Conservation (phyloP, 1,140 invertebrate species). For the Periplaneta americana region DNA sequence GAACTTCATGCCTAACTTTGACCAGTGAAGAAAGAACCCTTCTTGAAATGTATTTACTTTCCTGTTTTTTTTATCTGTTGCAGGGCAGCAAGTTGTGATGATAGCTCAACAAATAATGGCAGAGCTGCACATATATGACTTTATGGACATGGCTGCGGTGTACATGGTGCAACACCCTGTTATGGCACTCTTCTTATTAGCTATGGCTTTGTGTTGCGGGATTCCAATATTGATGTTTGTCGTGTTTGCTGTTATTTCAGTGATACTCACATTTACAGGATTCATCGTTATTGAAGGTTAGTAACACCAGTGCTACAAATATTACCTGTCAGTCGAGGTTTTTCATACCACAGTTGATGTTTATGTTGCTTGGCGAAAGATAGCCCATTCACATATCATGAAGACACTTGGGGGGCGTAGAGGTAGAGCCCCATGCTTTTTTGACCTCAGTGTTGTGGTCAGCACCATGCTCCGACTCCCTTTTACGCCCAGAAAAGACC, state of each 20-base stretch:
- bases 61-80: background rate
- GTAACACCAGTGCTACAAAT: no score
- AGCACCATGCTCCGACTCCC: no score
- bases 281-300: slow-evolving; percentile 19
- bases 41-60: background rate
- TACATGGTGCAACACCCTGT: slow-evolving; percentile 14
- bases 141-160: slow-evolving; percentile 4
- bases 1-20: background rate
- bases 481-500: no score
- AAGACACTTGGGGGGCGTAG: no score
- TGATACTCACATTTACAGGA: slow-evolving; percentile 14
- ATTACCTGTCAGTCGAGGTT: no score
- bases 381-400: no score
- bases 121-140: background rate
- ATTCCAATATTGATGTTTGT: slow-evolving; percentile 19
- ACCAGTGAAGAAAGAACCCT: no score
- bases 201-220: slow-evolving; percentile 11
- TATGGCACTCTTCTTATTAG: slow-evolving; percentile 3
- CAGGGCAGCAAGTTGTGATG: background rate
- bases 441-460: no score
- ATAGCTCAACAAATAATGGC: background rate
- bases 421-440: no score
- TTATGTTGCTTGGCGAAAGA: no score
- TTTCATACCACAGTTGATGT: no score
- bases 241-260: slow-evolving; percentile 10